phyloP scores from a whole-genome alignment of 2,888 invertebrate species.

The Eugnorisma glareosa region DNA sequence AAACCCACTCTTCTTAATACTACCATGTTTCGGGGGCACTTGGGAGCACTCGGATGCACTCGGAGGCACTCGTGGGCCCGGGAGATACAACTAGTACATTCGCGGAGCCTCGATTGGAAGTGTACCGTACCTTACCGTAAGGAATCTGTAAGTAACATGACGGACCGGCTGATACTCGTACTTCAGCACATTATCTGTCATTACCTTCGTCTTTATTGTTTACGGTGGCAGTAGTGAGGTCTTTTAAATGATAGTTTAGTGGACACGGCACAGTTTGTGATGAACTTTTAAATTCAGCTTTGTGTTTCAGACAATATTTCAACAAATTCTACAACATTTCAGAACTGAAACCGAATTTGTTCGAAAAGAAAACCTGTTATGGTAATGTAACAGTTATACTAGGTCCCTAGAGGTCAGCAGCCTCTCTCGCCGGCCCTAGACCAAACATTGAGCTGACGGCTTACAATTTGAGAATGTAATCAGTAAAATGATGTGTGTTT shows the following conservation, averaged over 20 bases:
- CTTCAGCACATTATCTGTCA: neutral
- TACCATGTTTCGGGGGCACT: neutral
- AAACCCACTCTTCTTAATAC: neutral
- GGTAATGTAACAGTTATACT: neutral
- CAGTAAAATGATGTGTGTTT: conserved; percentile 29
- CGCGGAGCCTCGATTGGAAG: neutral
- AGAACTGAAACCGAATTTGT: neutral
- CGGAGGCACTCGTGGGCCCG: neutral
- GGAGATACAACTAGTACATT: neutral
- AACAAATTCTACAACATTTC: neutral
- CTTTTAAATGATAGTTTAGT: neutral
- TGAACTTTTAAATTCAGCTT: neutral
- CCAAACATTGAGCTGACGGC: neutral
- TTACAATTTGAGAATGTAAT: neutral
- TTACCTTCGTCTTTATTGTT: neutral
- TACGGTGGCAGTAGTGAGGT: neutral
- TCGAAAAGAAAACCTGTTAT: neutral
- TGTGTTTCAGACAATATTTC: neutral
- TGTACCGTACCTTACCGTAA: neutral
- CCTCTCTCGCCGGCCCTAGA: neutral
- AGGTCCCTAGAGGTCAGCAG: neutral
- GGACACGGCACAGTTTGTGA: neutral
- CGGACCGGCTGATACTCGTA: neutral
- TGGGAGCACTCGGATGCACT: no score
- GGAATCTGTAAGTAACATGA: no score